These are phyloP conservation scores for Shinisaurus crocodilurus DNA, from an alignment of 2,113 vertebrate species.

Conservation along the genomic window DNA sequence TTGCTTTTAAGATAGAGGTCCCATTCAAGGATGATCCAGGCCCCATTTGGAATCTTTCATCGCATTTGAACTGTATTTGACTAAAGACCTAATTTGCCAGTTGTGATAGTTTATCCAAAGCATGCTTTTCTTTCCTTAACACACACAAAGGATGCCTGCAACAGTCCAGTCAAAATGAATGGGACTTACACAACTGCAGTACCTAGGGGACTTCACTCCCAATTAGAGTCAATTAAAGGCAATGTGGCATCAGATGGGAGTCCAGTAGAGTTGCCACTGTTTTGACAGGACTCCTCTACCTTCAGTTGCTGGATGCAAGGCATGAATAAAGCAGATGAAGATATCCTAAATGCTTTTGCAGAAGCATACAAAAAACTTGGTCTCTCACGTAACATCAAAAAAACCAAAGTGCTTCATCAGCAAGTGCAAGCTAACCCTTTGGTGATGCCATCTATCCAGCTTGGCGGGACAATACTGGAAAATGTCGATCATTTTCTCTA, in stretches of 20 bases:
- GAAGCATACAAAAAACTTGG: too few relatives aligned
- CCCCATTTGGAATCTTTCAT: fast-evolving
- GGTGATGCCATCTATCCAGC: too few relatives aligned
- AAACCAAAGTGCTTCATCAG: too few relatives aligned
- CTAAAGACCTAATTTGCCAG: conserved; percentile 17
- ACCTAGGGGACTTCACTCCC: too few relatives aligned
- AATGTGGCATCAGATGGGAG: neutral
- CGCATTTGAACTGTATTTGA: neutral
- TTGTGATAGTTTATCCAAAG: conserved; percentile 12
- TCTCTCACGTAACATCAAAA: too few relatives aligned
- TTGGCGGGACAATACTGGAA: too few relatives aligned
- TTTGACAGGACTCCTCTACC: neutral
- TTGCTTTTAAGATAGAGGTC: neutral
- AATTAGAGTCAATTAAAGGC: neutral
- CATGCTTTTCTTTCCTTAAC: neutral
- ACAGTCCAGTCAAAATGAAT: neutral
- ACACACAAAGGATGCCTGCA: neutral
- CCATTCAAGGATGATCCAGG: neutral
- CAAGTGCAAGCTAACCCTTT: too few relatives aligned
- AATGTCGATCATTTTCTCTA: too few relatives aligned
- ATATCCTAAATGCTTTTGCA: too few relatives aligned
- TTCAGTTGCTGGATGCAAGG: too few relatives aligned
- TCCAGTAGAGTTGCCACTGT: neutral
- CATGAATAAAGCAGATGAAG: neutral
- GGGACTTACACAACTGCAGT: neutral